A percentile compares a stretch with the other conserved stretches of the same genome.
These are phyloP conservation scores for Diadophis punctatus DNA, from an alignment of 2,113 vertebrate genomes.

Conservation along the genomic window DNA sequence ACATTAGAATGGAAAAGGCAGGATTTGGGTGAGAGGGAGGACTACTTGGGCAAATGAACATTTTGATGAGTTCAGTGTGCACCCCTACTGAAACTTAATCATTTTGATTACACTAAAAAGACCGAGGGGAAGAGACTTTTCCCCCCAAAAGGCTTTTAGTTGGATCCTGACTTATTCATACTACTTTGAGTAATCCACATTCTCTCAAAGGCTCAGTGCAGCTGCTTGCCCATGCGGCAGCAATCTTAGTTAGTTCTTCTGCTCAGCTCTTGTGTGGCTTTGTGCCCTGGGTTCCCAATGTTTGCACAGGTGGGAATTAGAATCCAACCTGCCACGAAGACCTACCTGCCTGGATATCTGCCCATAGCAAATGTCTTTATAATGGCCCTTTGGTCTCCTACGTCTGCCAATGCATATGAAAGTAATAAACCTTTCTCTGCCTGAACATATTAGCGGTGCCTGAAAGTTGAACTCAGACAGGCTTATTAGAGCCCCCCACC, in stretches of 20 bases:
- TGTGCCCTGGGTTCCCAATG: neutral
- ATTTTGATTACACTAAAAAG: neutral
- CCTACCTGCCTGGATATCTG: constrained; percentile 53
- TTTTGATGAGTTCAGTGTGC: neutral
- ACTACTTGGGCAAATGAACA: neutral
- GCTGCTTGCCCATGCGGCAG: neutral
- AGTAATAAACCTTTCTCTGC: constrained; percentile 54
- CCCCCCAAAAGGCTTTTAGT: neutral
- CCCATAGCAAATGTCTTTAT: constrained; percentile 58
- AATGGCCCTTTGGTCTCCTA: constrained; percentile 42
- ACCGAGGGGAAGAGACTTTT: neutral
- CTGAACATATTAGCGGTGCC: constrained; percentile 64
- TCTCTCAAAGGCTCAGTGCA: neutral
- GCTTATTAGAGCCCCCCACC: constrained; percentile 46
- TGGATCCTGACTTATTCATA: neutral
- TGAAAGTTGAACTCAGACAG: constrained; percentile 49
- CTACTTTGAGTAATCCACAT: neutral
- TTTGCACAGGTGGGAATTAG: neutral
- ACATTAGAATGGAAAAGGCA: neutral
- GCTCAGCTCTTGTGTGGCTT: neutral
- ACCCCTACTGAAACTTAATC: neutral
- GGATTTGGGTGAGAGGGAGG: neutral
- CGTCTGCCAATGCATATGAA: constrained; percentile 42
- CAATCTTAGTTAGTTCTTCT: neutral
- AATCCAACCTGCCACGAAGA: constrained; percentile 45